A percentile compares a stretch with the other conserved stretches of the same genome.
Evolutionary conservation across 2,888 invertebrate species (phyloP).

Genomic region (Cremastinae sp.): DNA sequence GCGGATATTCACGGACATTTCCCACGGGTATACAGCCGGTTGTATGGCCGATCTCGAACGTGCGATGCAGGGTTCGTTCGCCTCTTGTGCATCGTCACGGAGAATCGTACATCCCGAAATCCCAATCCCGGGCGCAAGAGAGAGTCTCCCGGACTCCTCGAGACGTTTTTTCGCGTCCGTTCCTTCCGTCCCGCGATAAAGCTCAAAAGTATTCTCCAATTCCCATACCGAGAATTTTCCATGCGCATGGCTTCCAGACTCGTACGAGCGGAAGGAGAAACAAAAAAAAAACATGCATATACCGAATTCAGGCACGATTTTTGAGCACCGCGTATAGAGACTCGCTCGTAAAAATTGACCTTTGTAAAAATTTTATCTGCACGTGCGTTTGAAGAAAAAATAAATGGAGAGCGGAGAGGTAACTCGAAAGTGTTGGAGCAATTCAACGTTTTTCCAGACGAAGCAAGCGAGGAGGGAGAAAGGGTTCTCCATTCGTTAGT

Average conservation of each 20-base stretch:
- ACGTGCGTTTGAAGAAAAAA: too few relatives aligned
- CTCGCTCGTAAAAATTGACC: conserved; percentile 36
- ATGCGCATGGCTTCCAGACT: conserved; percentile 1
- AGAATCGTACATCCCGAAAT: conserved; percentile 48
- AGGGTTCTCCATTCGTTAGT: conserved; percentile 58
- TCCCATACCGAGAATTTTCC: conserved; percentile 34
- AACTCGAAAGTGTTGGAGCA: too few relatives aligned
- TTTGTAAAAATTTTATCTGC: too few relatives aligned
- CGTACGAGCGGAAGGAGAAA: conserved; percentile 1
- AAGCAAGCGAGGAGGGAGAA: conserved; percentile 51
- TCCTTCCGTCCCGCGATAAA: conserved; percentile 24
- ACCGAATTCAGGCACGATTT: conserved; percentile 34
- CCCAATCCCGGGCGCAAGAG: not conserved
- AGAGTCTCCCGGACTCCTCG: conserved; percentile 29
- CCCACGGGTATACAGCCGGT: conserved; percentile 65
- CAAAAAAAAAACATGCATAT: conserved; percentile 1
- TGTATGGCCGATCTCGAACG: conserved; percentile 36
- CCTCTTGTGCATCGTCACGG: conserved; percentile 59
- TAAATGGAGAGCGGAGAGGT: too few relatives aligned
- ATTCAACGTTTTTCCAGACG: conserved; percentile 35
- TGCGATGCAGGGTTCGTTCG: conserved; percentile 35
- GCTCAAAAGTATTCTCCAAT: conserved; percentile 22
- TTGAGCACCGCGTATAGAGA: conserved; percentile 22
- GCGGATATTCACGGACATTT: conserved; percentile 71
- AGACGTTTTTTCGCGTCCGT: conserved; percentile 36